phyloP scores from a whole-genome alignment of 2,888 invertebrate species.

The Epistrophe eligans region DNA sequence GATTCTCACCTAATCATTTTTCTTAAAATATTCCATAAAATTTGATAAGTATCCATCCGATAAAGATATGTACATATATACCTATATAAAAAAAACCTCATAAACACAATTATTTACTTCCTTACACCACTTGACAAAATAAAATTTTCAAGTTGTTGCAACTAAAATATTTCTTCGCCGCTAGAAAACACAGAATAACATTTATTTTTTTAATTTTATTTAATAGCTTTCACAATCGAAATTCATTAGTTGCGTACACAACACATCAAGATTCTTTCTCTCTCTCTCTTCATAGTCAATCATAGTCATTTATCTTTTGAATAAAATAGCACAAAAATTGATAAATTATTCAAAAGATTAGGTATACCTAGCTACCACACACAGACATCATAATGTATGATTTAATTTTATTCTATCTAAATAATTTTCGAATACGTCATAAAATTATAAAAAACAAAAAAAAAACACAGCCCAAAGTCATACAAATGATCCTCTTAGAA shows the following conservation, averaged over 20 bases:
- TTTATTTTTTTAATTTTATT: neutral
- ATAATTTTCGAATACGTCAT: slow-evolving; percentile 26
- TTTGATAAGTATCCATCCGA: neutral
- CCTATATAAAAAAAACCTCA: neutral
- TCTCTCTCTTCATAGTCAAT: neutral
- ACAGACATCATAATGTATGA: slow-evolving; percentile 14
- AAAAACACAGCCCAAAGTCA: slow-evolving; percentile 3
- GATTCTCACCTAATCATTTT: no score
- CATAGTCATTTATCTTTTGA: slow-evolving; percentile 23
- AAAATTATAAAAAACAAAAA: neutral
- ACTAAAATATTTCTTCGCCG: slow-evolving; percentile 6
- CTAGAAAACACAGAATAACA: neutral
- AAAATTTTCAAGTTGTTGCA: slow-evolving; percentile 19
- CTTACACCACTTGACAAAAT: slow-evolving; percentile 7
- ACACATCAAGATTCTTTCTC: neutral
- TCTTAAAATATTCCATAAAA: neutral
- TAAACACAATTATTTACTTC: slow-evolving; percentile 8
- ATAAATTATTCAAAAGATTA: slow-evolving; percentile 70
- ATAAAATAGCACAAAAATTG: slow-evolving; percentile 46
- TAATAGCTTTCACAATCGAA: slow-evolving; percentile 32
- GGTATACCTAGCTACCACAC: neutral
- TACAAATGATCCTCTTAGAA: slow-evolving; percentile 40
- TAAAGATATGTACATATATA: neutral
- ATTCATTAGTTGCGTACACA: neutral
- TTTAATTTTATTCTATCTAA: slow-evolving; percentile 40